Percentiles rank a stretch among this genome's conserved stretches.
Conservation (phyloP, 2,797 vertebrate genomes). For the Acestrorhynchus altus region DNA sequence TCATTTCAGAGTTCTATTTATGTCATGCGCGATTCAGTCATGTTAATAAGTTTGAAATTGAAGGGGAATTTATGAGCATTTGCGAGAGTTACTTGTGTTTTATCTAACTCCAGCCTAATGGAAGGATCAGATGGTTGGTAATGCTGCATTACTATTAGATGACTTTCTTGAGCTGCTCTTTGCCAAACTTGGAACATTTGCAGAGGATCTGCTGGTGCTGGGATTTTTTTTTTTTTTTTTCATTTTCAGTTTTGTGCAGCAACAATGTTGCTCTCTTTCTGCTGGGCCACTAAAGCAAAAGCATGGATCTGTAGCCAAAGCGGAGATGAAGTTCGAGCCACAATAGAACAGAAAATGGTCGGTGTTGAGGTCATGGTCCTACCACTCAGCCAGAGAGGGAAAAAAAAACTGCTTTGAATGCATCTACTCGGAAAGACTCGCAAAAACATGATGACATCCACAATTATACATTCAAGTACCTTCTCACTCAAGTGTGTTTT, state of each 20-base stretch:
- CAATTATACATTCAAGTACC: conserved; percentile 36
- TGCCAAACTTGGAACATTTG: conserved; percentile 24
- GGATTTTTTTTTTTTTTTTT: conserved; percentile 10
- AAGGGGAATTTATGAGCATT: conserved; percentile 6
- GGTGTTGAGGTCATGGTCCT: conserved; percentile 33
- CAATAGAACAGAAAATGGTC: conserved; percentile 40
- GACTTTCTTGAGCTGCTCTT: conserved; percentile 10
- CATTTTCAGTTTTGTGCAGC: background rate
- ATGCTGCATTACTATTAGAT: conserved; percentile 10
- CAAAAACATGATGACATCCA: conserved; percentile 26
- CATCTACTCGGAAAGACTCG: conserved; percentile 31
- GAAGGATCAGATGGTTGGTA: conserved; percentile 12
- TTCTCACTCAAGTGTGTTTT: conserved; percentile 39
- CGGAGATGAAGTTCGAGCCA: conserved; percentile 35
- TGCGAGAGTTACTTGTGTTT: conserved; percentile 8
- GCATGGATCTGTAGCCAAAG: conserved; percentile 31
- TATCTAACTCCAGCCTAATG: background rate
- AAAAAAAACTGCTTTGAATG: conserved; percentile 6
- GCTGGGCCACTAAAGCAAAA: conserved; percentile 30
- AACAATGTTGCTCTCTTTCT: conserved; percentile 28
- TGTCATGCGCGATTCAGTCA: conserved; percentile 1
- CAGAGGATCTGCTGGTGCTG: conserved; percentile 11
- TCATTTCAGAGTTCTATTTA: background rate
- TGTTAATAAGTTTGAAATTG: conserved; percentile 15
- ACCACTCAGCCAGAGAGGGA: conserved; percentile 21